Base-by-base conservation (phyloP, 2,113 vertebrate species). In the Collichthys lucidus region DNA sequence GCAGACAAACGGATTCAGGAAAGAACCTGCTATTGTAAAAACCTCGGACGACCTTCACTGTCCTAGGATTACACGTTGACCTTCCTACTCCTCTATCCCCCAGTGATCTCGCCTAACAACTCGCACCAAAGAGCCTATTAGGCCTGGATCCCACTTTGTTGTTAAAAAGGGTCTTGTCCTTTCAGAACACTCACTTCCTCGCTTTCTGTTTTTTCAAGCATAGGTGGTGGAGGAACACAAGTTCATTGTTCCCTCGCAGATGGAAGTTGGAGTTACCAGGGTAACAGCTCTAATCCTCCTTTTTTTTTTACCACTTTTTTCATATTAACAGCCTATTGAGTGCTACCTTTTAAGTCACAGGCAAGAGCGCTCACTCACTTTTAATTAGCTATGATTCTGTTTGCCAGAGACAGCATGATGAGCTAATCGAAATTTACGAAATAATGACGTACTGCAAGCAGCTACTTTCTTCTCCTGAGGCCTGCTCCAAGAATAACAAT, bases 251-350 rank as follows among this genome's bases (percentile, higher is more conserved):
- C 96, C 94, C 72, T 95, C 95, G 93, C 96, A 97, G 97, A 98
- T 98, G 97, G 97, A 97, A 97, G 96, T 97, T 97, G 94, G 96
- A 96, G 98, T 99, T 98, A 97, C 98, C 97, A 97, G 94, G 97
- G 98, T 97, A 99, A 99, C 98, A 94, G 96, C 96, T 95, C 96
- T 98, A 99, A 98, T 98, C 97, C 97, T 94, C 93, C 22, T 94
- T 78, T 96, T 35, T 97, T 97, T 97, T 97, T 96, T 95, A 96
- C 96, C 95, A 96, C 96, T 96, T 97, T 97, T 96, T 96, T 97
- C 95, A 95, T 96, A 96, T 97, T 96, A 95, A 93, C 96, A 96
- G 96, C 95, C 96, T 95, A 98, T 98, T 95, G 94, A 96, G 95
- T 96, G 96, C 96, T 96, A 97, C 96, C 96, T 98, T 99, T 98